Conservation (phyloP, 2,888 invertebrate genomes). For the Oxystoma pomonae region DNA sequence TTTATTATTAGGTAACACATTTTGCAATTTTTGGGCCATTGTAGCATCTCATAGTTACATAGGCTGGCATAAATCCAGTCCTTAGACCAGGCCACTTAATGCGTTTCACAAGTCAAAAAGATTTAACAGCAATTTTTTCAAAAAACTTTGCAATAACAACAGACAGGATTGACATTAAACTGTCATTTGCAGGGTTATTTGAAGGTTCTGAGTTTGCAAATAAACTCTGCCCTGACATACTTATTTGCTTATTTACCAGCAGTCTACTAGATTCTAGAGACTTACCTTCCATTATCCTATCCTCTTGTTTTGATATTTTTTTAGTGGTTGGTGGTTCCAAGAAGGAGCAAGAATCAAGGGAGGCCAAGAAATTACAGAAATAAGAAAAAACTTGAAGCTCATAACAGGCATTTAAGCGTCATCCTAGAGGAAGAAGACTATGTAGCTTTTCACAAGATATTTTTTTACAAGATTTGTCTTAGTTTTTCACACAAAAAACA, state of each 20-base stretch:
- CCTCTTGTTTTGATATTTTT: not conserved
- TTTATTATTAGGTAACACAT: too few species aligned
- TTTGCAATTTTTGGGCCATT: too few species aligned
- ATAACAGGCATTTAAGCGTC: not conserved
- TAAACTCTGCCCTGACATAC: too few species aligned
- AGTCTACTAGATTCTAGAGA: not conserved
- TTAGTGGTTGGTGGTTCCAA: not conserved
- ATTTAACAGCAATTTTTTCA: too few species aligned
- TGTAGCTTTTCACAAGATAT: not conserved
- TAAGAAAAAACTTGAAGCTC: not conserved
- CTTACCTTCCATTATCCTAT: not conserved
- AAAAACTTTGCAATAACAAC: too few species aligned
- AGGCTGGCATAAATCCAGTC: too few species aligned
- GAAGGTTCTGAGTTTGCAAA: too few species aligned
- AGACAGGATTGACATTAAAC: too few species aligned
- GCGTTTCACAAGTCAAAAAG: too few species aligned
- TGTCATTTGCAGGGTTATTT: too few species aligned
- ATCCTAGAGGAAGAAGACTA: not conserved
- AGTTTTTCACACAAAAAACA: not conserved
- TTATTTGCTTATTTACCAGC: not conserved
- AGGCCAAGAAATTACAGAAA: not conserved
- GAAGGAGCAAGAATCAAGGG: not conserved
- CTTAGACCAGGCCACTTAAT: too few species aligned
- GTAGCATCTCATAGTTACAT: too few species aligned
- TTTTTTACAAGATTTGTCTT: not conserved